These are phyloP conservation scores for Sinelater perroti DNA, from an alignment of 2,888 invertebrate genomes.

Conservation along the genomic window DNA sequence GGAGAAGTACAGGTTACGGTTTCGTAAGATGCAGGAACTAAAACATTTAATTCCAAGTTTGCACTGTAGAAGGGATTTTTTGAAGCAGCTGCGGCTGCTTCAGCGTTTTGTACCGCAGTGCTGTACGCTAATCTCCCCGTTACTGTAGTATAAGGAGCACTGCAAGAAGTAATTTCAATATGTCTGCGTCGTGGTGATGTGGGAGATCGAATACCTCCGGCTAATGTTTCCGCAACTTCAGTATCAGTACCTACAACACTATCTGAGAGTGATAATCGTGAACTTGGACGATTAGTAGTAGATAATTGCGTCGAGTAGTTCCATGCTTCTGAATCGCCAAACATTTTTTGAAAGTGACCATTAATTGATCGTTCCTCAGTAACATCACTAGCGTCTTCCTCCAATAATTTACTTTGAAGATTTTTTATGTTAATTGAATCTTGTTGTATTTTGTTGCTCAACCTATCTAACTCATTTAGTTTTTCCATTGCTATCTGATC, in stretches of 20 bases:
- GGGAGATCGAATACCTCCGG: conserved; percentile 61
- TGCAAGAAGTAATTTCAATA: conserved; percentile 66
- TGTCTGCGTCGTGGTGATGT: conserved; percentile 68
- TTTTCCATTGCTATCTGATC: conserved; percentile 82
- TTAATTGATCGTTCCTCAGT: conserved; percentile 71
- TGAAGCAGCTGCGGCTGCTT: conserved; percentile 54
- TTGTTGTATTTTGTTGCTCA: conserved; percentile 79
- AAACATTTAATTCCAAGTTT: conserved; percentile 60
- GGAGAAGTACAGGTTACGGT: conserved; percentile 64
- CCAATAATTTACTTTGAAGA: conserved; percentile 73
- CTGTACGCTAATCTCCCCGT: conserved; percentile 73
- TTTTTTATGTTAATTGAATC: conserved; percentile 82
- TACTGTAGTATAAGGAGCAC: conserved; percentile 71
- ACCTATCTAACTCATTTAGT: conserved; percentile 79
- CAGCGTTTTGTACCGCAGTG: conserved; percentile 69
- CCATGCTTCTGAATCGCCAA: conserved; percentile 69
- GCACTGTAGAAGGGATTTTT: conserved; percentile 59
- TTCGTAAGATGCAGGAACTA: conserved; percentile 64
- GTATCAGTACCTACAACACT: conserved; percentile 69
- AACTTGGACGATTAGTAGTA: conserved; percentile 67
- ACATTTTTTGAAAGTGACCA: conserved; percentile 74
- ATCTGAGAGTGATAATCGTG: conserved; percentile 70
- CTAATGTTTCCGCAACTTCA: conserved; percentile 69
- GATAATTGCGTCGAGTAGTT: conserved; percentile 66
- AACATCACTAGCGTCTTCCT: conserved; percentile 66